A percentile compares a stretch with the other conserved stretches of the same genome.
Conservation (phyloP, 2,113 vertebrate species). For the Procavia capensis region DNA sequence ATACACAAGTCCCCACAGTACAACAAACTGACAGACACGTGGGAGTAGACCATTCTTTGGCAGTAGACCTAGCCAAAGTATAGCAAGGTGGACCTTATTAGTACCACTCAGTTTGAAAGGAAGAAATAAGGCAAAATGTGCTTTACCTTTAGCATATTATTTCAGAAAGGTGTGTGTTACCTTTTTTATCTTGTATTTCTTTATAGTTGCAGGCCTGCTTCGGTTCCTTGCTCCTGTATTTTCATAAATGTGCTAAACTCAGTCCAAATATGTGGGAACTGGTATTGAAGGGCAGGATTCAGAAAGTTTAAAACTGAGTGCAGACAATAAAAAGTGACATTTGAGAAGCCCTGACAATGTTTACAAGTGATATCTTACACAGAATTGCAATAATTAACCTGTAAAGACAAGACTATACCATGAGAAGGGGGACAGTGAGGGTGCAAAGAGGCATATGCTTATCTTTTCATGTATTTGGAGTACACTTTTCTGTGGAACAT, state of each 20-base stretch:
- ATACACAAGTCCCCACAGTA: too few relatives aligned
- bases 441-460: rapidly evolving
- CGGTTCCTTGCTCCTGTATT: not conserved
- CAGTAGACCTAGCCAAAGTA: not conserved
- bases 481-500: not conserved
- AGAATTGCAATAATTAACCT: not conserved
- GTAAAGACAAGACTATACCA: not conserved
- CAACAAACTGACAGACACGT: too few relatives aligned
- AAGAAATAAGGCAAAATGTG: not conserved
- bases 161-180: not conserved
- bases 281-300: not conserved
- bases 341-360: not conserved
- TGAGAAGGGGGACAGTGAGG: not conserved
- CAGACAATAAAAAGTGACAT: not conserved
- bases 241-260: not conserved
- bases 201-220: not conserved
- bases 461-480: not conserved
- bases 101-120: not conserved
- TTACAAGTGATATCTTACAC: not conserved
- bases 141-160: not conserved
- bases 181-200: not conserved
- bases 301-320: not conserved
- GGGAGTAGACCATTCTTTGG: too few relatives aligned
- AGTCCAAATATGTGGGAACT: not conserved
- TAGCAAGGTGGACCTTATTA: not conserved